Evolutionary conservation across 2,797 vertebrate species (phyloP).

Genomic region (Ctenosaura bakeri): DNA sequence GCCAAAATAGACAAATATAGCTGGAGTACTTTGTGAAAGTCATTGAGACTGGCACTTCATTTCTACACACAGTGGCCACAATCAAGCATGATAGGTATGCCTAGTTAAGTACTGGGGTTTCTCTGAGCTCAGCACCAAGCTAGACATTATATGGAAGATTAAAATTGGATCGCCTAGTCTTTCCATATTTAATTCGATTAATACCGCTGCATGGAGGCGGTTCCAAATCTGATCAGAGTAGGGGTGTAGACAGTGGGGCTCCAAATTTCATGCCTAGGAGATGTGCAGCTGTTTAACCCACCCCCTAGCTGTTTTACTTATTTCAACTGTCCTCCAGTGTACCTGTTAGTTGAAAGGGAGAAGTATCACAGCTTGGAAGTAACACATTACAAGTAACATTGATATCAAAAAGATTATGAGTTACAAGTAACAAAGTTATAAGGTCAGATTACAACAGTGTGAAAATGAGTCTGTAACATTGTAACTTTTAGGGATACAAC

Average conservation of each 20-base stretch:
- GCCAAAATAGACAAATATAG: not conserved
- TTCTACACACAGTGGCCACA: not conserved
- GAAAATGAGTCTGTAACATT: not conserved
- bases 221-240: no score
- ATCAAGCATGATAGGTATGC: not conserved
- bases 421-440: not conserved
- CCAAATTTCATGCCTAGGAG: no score
- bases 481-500: not conserved
- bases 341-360: not conserved
- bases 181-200: no score
- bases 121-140: no score
- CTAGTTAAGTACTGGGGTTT: no score
- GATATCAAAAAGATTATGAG: not conserved
- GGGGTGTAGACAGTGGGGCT: no score
- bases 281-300: no score
- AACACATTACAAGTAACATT: not conserved
- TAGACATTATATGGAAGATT: no score
- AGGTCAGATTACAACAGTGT: not conserved
- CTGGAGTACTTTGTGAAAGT: not conserved
- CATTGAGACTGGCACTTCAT: not conserved
- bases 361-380: not conserved
- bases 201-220: no score
- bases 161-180: no score
- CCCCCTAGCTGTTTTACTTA: no score
- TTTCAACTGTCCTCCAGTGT: no score